phyloP scores from a whole-genome alignment of 92 coral and sea anemone genomes.

The Bergia puertoricense region DNA sequence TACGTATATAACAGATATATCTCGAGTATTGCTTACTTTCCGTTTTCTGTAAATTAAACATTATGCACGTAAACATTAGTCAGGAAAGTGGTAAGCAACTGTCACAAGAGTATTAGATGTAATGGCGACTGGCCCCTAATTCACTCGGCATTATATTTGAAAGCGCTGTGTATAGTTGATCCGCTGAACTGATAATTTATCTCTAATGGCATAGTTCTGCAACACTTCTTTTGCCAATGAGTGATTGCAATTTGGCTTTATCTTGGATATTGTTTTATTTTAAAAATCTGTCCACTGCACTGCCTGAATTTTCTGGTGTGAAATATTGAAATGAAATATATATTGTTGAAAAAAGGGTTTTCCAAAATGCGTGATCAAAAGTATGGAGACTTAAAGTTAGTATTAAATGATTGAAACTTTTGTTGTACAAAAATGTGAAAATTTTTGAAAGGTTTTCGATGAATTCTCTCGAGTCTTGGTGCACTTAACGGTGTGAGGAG shows the following conservation, averaged over 20 bases:
- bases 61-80: background rate
- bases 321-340: no score
- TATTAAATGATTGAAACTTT: no score
- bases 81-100: background rate
- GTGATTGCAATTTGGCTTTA: no score
- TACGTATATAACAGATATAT: background rate
- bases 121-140: background rate
- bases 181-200: background rate
- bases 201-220: no score
- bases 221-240: no score
- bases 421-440: no score
- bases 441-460: background rate
- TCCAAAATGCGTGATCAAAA: no score
- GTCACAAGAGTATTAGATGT: background rate
- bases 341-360: no score
- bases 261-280: no score
- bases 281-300: no score
- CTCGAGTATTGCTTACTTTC: background rate
- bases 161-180: background rate
- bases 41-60: background rate
- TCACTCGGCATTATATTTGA: background rate
- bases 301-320: no score
- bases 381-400: no score
- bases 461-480: background rate
- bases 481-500: background rate